Evolutionary conservation across 2,797 vertebrate species (phyloP).

Genomic region (Poecilia velifera): DNA sequence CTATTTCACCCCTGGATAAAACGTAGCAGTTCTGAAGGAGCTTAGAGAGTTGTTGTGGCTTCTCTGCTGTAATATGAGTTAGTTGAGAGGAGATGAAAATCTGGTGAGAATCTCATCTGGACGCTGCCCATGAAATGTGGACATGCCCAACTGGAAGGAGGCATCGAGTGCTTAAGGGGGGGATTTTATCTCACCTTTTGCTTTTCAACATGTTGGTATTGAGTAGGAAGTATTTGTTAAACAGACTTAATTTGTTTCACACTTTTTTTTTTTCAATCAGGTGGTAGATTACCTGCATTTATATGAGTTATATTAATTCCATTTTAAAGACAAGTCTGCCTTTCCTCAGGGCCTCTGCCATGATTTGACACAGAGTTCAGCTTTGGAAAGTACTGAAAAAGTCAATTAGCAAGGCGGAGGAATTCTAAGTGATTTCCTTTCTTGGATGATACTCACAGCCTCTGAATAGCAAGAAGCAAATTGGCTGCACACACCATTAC

Average conservation of each 20-base stretch:
- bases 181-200: background rate
- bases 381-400: constrained; percentile 47
- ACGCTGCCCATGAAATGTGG: background rate
- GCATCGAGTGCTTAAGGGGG: background rate
- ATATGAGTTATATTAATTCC: constrained; percentile 39
- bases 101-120: background rate
- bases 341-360: constrained; percentile 40
- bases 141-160: background rate
- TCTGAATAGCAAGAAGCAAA: constrained; percentile 66
- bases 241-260: background rate
- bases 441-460: constrained; percentile 61
- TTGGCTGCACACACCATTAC: constrained; percentile 68
- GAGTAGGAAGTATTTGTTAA: background rate
- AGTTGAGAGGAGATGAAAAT: background rate
- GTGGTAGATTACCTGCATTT: background rate
- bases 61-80: background rate
- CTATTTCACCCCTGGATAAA: background rate
- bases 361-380: constrained; percentile 57
- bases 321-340: constrained; percentile 22
- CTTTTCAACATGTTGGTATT: background rate
- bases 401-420: constrained; percentile 66
- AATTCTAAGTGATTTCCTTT: constrained; percentile 71
- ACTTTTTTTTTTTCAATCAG: background rate
- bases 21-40: background rate
- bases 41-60: background rate